These are phyloP conservation scores for Callionymus lyra DNA, from an alignment of 2,113 vertebrate genomes.

Conservation along the genomic window DNA sequence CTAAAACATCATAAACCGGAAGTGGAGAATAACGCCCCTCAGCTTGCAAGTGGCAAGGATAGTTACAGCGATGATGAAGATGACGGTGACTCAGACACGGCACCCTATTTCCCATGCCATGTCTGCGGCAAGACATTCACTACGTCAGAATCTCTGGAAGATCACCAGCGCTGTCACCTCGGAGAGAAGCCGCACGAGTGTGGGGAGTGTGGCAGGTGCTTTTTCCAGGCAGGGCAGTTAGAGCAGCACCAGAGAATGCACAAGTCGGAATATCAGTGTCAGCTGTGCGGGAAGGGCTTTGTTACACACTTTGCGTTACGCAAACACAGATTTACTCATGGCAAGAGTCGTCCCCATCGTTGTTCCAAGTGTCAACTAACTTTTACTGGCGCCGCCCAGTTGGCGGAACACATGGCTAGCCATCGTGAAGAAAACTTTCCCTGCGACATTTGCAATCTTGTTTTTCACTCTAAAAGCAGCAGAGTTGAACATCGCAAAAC, in stretches of 20 bases:
- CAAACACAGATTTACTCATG: slow-evolving; percentile 66
- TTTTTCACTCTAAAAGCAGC: slow-evolving; percentile 63
- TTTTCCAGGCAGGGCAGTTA: slow-evolving; percentile 64
- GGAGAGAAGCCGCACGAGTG: slow-evolving; percentile 72
- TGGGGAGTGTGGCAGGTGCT: slow-evolving; percentile 68
- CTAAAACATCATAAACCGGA: slow-evolving; percentile 43
- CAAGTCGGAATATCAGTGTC: slow-evolving; percentile 70
- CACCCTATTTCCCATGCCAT: slow-evolving; percentile 71
- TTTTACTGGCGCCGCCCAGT: slow-evolving; percentile 52
- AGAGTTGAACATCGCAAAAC: slow-evolving; percentile 65
- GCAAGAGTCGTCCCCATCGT: slow-evolving; percentile 55
- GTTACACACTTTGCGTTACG: slow-evolving; percentile 65
- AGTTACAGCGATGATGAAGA: slow-evolving; percentile 18
- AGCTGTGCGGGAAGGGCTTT: slow-evolving; percentile 67
- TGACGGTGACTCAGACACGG: slow-evolving; percentile 63
- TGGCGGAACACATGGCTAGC: slow-evolving; percentile 65
- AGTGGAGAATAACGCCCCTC: slow-evolving; percentile 1
- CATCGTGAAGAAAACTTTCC: slow-evolving; percentile 71
- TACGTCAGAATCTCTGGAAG: slow-evolving; percentile 67
- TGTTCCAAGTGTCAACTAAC: slow-evolving; percentile 64
- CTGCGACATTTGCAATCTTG: slow-evolving; percentile 66
- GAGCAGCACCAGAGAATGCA: slow-evolving; percentile 71
- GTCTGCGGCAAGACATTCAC: slow-evolving; percentile 72
- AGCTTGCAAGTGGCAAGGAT: slow-evolving; percentile 20
- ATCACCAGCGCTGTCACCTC: slow-evolving; percentile 71